Percentiles rank a stretch among this genome's conserved stretches.
These are phyloP conservation scores for Hoplias malabaricus DNA, from an alignment of 2,113 vertebrate species.

Conservation along the genomic window DNA sequence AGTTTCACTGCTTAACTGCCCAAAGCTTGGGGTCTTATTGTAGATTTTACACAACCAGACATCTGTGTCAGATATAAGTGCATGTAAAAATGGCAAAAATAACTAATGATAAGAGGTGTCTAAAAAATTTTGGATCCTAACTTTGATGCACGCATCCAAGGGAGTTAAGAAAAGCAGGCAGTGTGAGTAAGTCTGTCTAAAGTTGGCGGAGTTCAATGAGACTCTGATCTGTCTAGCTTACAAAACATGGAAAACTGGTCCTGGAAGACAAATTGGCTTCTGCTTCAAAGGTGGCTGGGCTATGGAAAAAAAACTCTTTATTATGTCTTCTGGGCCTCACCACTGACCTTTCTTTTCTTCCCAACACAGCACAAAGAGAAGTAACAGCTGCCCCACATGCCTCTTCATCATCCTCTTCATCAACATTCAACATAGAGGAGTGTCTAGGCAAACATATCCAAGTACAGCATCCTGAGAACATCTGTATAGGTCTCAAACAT, in stretches of 20 bases:
- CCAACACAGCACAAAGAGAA: slow-evolving; percentile 10
- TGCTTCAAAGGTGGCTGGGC: slow-evolving; percentile 34
- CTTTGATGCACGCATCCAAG: background rate
- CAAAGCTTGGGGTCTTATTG: no score
- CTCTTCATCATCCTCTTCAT: slow-evolving; percentile 49
- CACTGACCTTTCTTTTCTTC: slow-evolving; percentile 7
- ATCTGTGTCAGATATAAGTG: no score
- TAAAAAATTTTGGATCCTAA: no score
- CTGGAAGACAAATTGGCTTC: slow-evolving; percentile 45
- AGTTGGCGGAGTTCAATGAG: background rate
- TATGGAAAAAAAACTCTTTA: slow-evolving; percentile 46
- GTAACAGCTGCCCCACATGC: slow-evolving; percentile 12
- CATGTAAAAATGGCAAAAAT: no score
- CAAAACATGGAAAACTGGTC: slow-evolving; percentile 17
- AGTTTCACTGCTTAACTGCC: no score
- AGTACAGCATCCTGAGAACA: slow-evolving; percentile 46
- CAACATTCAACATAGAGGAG: slow-evolving; percentile 41
- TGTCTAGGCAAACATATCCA: slow-evolving; percentile 45
- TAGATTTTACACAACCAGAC: no score
- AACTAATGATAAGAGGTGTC: no score
- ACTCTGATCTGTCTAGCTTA: background rate
- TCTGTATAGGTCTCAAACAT: slow-evolving; percentile 29
- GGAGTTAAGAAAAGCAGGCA: background rate
- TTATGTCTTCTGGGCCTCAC: slow-evolving; percentile 38
- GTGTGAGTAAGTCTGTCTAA: background rate